These are phyloP conservation scores for Psylliodes chrysocephalus DNA, from an alignment of 2,888 invertebrate genomes.

Conservation along the genomic window DNA sequence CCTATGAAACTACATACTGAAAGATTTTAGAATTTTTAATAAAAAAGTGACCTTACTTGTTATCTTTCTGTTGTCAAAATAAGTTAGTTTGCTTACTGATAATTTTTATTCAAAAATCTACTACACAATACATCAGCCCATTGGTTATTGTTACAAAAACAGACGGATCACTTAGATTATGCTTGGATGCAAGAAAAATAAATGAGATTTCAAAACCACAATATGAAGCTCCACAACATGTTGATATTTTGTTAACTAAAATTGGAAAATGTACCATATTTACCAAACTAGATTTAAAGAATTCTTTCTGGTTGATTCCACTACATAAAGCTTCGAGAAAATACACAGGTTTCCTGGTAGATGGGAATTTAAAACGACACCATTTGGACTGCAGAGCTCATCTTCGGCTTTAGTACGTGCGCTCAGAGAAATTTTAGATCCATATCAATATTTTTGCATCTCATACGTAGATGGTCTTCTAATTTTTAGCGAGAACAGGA, in stretches of 20 bases:
- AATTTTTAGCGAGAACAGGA: slow-evolving; percentile 7
- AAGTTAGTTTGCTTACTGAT: too few species aligned
- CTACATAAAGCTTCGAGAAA: background rate
- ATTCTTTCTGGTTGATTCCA: slow-evolving; percentile 18
- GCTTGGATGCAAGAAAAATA: slow-evolving; percentile 15
- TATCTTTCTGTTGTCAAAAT: too few species aligned
- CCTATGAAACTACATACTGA: too few species aligned
- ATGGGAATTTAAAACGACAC: background rate
- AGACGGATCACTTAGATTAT: background rate
- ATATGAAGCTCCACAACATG: slow-evolving; percentile 11
- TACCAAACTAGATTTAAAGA: slow-evolving; percentile 21
- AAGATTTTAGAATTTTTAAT: too few species aligned
- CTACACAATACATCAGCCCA: background rate
- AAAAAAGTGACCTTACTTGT: too few species aligned
- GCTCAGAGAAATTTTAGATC: background rate
- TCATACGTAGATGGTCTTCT: background rate
- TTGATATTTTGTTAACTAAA: background rate
- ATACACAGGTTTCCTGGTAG: slow-evolving; percentile 16
- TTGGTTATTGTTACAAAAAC: background rate
- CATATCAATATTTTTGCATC: background rate
- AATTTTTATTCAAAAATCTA: slow-evolving; percentile 7
- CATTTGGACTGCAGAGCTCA: slow-evolving; percentile 17
- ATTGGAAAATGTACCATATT: slow-evolving; percentile 12
- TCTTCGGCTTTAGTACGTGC: background rate
- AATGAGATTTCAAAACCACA: slow-evolving; percentile 2